These are phyloP conservation scores for Clinocottus analis DNA, from an alignment of 2,113 vertebrate species.

Conservation along the genomic window DNA sequence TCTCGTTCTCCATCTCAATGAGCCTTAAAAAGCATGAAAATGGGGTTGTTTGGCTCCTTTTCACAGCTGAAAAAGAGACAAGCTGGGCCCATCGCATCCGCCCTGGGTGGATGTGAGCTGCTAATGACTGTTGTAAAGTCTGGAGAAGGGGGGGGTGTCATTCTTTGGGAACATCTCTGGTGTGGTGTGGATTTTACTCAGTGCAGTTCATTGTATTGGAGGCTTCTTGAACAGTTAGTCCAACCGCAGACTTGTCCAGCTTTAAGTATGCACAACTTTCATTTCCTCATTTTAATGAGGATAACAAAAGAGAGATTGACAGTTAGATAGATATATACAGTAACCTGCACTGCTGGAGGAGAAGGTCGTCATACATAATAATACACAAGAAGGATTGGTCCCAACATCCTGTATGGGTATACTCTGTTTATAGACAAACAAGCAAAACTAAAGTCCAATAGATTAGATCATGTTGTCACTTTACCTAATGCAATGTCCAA, in stretches of 20 bases:
- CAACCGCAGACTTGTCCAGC: background rate
- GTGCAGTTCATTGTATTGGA: slow-evolving; percentile 58
- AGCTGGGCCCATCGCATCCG: slow-evolving; percentile 61
- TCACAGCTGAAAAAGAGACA: slow-evolving; percentile 71
- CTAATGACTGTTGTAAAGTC: slow-evolving; percentile 82
- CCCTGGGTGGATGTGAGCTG: slow-evolving; percentile 70
- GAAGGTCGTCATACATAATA: background rate
- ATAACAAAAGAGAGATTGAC: background rate
- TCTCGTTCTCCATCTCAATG: slow-evolving; percentile 74
- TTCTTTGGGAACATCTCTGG: slow-evolving; percentile 30
- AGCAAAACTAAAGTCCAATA: too few relatives aligned
- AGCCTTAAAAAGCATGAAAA: slow-evolving; percentile 77
- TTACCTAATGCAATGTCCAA: background rate
- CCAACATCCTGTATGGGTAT: background rate
- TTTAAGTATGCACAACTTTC: background rate
- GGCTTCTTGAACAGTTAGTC: slow-evolving; percentile 8
- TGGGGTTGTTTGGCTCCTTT: slow-evolving; percentile 64
- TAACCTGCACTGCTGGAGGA: background rate
- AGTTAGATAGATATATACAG: too few relatives aligned
- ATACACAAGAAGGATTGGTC: background rate
- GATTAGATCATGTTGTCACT: background rate
- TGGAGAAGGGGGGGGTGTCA: background rate
- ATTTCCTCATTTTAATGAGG: slow-evolving; percentile 38
- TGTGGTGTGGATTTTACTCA: slow-evolving; percentile 49
- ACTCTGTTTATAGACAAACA: background rate